phyloP scores from a whole-genome alignment of 2,113 vertebrate genomes.

The Aplodontia rufa region DNA sequence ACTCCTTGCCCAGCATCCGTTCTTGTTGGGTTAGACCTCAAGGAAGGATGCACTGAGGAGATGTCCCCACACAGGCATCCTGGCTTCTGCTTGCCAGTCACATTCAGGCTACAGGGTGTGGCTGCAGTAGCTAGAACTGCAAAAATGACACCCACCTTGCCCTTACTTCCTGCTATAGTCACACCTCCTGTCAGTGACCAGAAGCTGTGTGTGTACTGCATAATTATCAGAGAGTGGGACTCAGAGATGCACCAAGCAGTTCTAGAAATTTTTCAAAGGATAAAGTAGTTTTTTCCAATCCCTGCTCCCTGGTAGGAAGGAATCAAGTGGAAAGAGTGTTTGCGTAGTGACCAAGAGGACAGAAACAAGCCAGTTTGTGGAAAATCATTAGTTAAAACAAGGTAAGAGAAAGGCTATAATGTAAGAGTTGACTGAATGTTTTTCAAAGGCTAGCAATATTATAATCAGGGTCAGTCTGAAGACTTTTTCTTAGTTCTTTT shows the following conservation, averaged over 20 bases:
- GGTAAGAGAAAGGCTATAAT: background rate
- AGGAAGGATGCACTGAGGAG: background rate
- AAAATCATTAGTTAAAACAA: background rate
- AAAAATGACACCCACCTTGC: background rate
- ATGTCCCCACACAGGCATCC: background rate
- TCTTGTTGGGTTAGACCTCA: background rate
- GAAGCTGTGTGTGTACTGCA: background rate
- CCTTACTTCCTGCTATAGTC: background rate
- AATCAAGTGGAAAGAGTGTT: background rate
- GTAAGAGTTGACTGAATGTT: background rate
- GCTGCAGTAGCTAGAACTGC: background rate
- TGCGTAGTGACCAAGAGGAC: background rate
- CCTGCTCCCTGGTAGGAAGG: background rate
- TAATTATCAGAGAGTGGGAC: background rate
- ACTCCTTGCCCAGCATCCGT: background rate
- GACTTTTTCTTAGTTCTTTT: background rate
- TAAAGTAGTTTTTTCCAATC: background rate
- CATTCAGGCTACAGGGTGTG: slow-evolving; percentile 20
- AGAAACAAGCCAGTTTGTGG: background rate
- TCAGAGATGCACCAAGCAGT: background rate
- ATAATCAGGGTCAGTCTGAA: background rate
- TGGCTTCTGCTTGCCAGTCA: background rate
- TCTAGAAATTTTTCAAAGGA: background rate
- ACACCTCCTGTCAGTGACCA: background rate
- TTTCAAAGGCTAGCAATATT: slow-evolving; percentile 1